These are phyloP conservation scores for Tenrec ecaudatus DNA, from an alignment of 2,113 vertebrate species.

Conservation along the genomic window DNA sequence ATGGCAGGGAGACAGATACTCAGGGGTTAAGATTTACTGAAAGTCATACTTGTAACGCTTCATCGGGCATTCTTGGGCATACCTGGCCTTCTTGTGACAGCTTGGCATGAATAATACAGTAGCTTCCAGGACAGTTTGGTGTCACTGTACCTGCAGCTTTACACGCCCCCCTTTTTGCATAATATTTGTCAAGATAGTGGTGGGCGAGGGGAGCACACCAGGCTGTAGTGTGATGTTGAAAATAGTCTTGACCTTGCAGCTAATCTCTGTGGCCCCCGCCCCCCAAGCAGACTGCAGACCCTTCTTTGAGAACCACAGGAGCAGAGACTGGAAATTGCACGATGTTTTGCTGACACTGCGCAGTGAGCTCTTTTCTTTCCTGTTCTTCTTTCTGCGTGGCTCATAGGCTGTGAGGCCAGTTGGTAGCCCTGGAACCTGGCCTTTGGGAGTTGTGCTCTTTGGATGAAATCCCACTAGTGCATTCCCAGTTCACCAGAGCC, in stretches of 20 bases:
- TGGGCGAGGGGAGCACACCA: too few species aligned
- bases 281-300: background rate
- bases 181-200: too few species aligned
- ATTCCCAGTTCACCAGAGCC: background rate
- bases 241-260: background rate
- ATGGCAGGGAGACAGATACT: background rate
- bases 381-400: background rate
- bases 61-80: background rate
- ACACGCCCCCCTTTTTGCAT: too few species aligned
- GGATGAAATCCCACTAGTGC: background rate
- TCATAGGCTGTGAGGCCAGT: background rate
- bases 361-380: background rate
- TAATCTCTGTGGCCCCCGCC: background rate
- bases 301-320: background rate
- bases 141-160: background rate
- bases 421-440: background rate
- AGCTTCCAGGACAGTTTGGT: fast-evolving
- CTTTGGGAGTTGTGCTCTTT: background rate
- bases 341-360: background rate
- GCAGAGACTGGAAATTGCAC: fast-evolving
- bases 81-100: fast-evolving
- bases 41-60: background rate
- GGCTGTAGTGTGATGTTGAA: background rate
- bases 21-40: background rate
- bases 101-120: background rate